Conservation (phyloP, 1,140 invertebrate genomes). For the Scylla paramamosain region DNA sequence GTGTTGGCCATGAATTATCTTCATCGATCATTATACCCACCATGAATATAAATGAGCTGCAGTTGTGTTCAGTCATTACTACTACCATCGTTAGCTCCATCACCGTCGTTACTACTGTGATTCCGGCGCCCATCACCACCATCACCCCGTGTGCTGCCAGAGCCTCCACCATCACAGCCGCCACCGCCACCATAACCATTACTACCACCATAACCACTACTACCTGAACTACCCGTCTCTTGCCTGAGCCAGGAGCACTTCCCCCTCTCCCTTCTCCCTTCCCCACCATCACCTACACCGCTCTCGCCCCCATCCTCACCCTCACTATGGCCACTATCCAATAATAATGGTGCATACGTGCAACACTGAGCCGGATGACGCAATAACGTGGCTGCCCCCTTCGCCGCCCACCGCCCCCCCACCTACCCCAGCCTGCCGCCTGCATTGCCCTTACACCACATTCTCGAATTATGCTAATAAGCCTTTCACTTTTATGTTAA, state of each 20-base stretch:
- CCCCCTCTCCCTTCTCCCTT: not conserved
- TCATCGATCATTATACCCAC: not conserved
- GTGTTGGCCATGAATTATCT: not conserved
- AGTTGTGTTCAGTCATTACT: not conserved
- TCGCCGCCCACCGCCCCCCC: not conserved
- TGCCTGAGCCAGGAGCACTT: not conserved
- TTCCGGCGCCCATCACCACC: not conserved
- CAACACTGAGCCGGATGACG: conserved; percentile 62
- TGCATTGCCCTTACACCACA: conserved; percentile 40
- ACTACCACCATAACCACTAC: conserved; percentile 28
- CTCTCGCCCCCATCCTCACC: conserved; percentile 46
- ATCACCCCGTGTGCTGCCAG: not conserved
- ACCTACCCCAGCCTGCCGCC: not conserved
- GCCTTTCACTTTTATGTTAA: conserved; percentile 57
- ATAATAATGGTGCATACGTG: conserved; percentile 69
- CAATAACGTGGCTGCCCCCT: conserved; percentile 45
- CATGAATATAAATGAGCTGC: not conserved
- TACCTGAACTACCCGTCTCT: not conserved
- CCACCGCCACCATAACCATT: conserved; percentile 15
- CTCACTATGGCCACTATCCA: conserved; percentile 63
- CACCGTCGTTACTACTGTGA: conserved; percentile 36
- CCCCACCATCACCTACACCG: conserved; percentile 29
- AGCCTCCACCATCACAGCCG: not conserved
- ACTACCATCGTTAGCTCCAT: conserved; percentile 17
- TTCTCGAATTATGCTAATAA: conserved; percentile 68